Evolutionary conservation across 2,113 vertebrate species (phyloP).

Genomic region (Ammospiza nelsoni): DNA sequence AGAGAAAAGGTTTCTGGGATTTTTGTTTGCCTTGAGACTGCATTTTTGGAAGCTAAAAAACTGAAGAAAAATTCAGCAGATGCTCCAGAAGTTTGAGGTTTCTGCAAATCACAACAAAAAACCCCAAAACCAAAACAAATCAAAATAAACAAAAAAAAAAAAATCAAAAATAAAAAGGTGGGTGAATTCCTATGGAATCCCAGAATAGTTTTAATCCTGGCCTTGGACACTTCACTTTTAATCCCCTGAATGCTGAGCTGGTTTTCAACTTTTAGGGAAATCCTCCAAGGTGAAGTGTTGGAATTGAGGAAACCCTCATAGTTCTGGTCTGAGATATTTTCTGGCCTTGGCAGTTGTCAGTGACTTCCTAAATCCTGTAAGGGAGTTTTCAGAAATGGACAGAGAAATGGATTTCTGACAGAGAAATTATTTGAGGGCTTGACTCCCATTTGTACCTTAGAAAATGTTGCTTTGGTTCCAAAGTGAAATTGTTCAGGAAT

Average conservation of each 20-base stretch:
- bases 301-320: neutral
- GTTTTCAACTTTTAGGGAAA: neutral
- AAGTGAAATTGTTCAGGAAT: neutral
- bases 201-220: neutral
- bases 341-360: neutral
- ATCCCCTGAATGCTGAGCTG: neutral
- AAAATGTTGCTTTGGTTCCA: neutral
- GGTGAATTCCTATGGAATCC: neutral
- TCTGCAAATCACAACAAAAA: neutral
- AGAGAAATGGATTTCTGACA: neutral
- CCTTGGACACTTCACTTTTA: neutral
- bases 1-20: rapidly evolving
- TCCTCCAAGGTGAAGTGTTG: neutral
- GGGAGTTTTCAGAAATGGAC: neutral
- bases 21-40: neutral
- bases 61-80: neutral
- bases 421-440: neutral
- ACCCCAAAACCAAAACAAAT: too few relatives aligned
- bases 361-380: neutral
- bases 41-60: neutral
- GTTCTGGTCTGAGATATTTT: neutral
- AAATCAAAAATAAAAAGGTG: neutral
- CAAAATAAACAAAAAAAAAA: neutral
- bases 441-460: neutral
- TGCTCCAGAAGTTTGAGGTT: neutral